Evolutionary conservation across 2,888 invertebrate genomes (phyloP), one percentile per base, ranked within the genome.

Genomic region (Pinctada fucata): DNA sequence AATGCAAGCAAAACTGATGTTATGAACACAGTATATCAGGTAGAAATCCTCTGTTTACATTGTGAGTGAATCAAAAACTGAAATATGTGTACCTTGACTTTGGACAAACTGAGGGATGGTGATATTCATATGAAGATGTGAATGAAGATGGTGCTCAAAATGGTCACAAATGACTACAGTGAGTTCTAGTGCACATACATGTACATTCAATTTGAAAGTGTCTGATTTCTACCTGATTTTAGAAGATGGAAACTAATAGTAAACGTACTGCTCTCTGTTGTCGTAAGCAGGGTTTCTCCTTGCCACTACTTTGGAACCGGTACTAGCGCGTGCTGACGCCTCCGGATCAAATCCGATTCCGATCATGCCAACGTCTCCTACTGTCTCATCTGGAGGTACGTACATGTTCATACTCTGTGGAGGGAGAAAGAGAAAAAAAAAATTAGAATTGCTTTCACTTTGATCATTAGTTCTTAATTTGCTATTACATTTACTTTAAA

Each of bases 321-420:
- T 82, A 10, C 83, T 74, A n/a, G 78, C 73, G 5, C 85, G 81
- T 2, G 82, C 78, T 5, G 83, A 73, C 3, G 83, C 85, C 2
- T 82, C 82, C 3, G 83, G 83, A 68, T 80, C 85, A 71, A 90
- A 90, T 76, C 78, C 86, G 84, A 90, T 84, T 82, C 90, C 90
- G 51, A 91, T 87, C 80, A 91, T 90, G 2, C 91, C 90, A 4
- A 87, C 78, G 52, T 88, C 90, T 16, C 88, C 86, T 4, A 90
- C 85, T 3, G 90, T 87, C 81, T 91, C 91, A 80, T 92, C 92
- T 5, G 91, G 89, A 1, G 91, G 91, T 68, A 92, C 90, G 74
- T 90, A 91, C 91, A 92, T 91, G 79, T 90, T 90, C 79, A 91
- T 78, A 71, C 91, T 90, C 91, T 92, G 88, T 66, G 13, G 31